phyloP scores from a whole-genome alignment of 2,797 vertebrate species.

The Characodon lateralis region DNA sequence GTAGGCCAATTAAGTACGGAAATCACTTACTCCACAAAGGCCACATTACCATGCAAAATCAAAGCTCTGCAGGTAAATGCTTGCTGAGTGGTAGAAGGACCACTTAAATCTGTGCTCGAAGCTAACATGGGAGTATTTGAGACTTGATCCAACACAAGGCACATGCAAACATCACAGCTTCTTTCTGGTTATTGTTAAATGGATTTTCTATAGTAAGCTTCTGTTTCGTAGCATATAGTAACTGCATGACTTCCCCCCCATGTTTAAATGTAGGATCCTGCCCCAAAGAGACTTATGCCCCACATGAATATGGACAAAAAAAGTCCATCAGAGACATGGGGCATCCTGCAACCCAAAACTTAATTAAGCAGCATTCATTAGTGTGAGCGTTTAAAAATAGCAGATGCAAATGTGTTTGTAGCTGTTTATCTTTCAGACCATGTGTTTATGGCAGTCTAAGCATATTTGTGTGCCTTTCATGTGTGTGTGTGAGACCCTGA shows the following conservation, averaged over 20 bases:
- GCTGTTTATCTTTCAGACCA: slow-evolving; percentile 41
- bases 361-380: slow-evolving; percentile 68
- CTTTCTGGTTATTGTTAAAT: neutral
- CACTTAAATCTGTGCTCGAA: neutral
- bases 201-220: neutral
- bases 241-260: neutral
- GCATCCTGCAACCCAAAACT: slow-evolving; percentile 31
- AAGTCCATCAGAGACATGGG: slow-evolving; percentile 41
- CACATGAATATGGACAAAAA: slow-evolving; percentile 18
- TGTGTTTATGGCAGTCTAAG: slow-evolving; percentile 21
- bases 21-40: neutral
- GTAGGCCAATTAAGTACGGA: neutral
- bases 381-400: slow-evolving; percentile 30
- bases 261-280: slow-evolving; percentile 3
- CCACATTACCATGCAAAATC: neutral
- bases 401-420: slow-evolving; percentile 45
- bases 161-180: neutral
- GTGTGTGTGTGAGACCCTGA: slow-evolving; percentile 56
- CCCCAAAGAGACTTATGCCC: slow-evolving; percentile 19
- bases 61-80: neutral
- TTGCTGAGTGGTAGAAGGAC: neutral
- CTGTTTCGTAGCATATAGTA: neutral
- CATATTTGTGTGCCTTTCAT: neutral
- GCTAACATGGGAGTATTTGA: neutral
- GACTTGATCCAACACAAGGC: neutral